Base-by-base conservation (phyloP, 2,888 invertebrate genomes). In the Onchidella celtica region DNA sequence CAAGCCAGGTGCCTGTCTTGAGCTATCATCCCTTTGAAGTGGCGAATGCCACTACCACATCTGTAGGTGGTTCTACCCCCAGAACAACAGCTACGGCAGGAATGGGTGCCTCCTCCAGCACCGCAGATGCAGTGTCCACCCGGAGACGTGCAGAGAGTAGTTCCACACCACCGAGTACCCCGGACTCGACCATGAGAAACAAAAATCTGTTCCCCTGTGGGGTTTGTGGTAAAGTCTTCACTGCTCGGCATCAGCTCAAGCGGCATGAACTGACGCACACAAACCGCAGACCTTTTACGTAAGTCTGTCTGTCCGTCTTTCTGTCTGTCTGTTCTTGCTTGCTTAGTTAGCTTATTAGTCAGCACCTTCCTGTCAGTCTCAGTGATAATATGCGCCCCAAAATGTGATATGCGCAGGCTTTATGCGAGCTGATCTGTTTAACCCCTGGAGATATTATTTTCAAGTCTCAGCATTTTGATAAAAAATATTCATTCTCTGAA, bases 231-330 rank as follows among this genome's bases (percentile, higher is more conserved):
- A 80, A 80, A 38, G 34, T 36, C 38, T 80, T 80, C 80, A 66
- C 40, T 11, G 80, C 80, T 3, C 61, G 80, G 21, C 80, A 80
- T 32, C 73, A 74, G 68, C 74, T 80, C 9, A 73, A 74, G 47
- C 55, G 80, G 21, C 80, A 80, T 55, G 74, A 66, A 24, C 24
- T 80, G 80, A 74, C 80, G n/a, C 80, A 80, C 74, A 80, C 80
- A 9, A 59, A 80, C 38, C 27, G 32, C 32, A 61, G 80, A 11
- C 80, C 80, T 2, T 70, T 32, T 65, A 55, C 34, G 57, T 81
- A 68, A 68, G 11, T 63, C 63, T 75, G 9, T 76, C 76, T 66
- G 24, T 40, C 17, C 34, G 36, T 79, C 79, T 79, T 17, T 79
- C 63, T 79, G 24, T 73, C 63, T 79, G 24, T 70, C 21, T 79